Conservation (phyloP, 2,113 vertebrate species). For the Aplodontia rufa region DNA sequence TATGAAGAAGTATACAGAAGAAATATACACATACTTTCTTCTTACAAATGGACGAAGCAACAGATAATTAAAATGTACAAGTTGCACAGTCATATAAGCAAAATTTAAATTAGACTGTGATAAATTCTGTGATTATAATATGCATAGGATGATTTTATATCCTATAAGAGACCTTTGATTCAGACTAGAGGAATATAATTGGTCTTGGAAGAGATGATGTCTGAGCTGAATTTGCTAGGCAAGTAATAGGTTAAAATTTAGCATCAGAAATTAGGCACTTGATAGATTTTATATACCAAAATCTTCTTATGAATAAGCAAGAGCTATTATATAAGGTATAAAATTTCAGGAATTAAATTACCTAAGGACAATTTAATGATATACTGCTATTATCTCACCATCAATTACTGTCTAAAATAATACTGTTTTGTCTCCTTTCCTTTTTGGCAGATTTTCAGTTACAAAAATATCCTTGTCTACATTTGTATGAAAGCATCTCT, state of each 20-base stretch:
- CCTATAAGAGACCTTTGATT: neutral
- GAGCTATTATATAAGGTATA: neutral
- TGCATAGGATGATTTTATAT: neutral
- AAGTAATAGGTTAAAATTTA: constrained; percentile 15
- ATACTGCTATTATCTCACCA: neutral
- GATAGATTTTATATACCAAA: neutral
- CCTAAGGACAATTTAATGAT: neutral
- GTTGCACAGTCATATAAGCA: neutral
- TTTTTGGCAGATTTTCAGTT: neutral
- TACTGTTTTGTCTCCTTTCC: neutral
- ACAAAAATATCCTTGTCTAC: neutral
- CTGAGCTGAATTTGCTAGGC: neutral
- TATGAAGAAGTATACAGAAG: neutral
- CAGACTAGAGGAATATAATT: neutral
- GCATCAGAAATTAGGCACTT: neutral
- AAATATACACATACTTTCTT: neutral
- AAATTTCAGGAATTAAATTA: constrained; percentile 35
- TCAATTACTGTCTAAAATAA: constrained; percentile 22
- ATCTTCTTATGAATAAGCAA: neutral
- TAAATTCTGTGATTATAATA: neutral
- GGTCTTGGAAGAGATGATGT: neutral
- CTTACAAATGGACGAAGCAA: neutral
- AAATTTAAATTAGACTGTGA: neutral
- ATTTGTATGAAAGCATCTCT: neutral
- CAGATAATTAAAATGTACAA: neutral